Percentiles rank a stretch among this genome's conserved stretches.
Evolutionary conservation across 2,797 vertebrate species (phyloP).

Genomic region (Helostoma temminkii): DNA sequence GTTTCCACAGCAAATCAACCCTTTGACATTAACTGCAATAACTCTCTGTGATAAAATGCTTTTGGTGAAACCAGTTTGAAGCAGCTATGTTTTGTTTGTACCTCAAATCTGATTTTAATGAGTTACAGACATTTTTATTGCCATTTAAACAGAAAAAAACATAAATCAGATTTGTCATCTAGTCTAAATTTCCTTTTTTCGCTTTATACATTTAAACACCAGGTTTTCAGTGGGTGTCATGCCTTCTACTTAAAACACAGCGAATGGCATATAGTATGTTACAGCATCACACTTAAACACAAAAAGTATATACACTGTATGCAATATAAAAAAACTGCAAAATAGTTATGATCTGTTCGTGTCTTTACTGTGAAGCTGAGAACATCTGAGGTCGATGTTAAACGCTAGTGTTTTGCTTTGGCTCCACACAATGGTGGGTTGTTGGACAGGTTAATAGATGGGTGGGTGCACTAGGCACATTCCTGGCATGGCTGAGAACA

Average conservation of each 20-base stretch:
- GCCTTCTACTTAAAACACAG: neutral
- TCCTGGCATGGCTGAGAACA: constrained; percentile 87
- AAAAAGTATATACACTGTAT: neutral
- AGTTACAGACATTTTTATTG: constrained; percentile 38
- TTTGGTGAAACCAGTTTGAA: constrained; percentile 24
- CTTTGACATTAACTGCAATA: constrained; percentile 48
- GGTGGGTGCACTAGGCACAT: constrained; percentile 83
- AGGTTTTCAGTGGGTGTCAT: neutral
- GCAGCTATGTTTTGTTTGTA: constrained; percentile 47
- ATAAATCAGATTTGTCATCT: constrained; percentile 19
- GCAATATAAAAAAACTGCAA: neutral
- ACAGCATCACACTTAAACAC: neutral
- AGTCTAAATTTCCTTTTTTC: constrained; percentile 23
- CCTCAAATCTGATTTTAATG: constrained; percentile 50
- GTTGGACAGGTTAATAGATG: constrained; percentile 83
- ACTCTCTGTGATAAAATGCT: constrained; percentile 21
- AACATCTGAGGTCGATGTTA: constrained; percentile 9
- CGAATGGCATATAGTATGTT: neutral
- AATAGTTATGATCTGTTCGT: neutral
- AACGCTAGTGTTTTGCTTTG: constrained; percentile 63
- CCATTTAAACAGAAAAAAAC: constrained; percentile 33
- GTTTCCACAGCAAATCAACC: constrained; percentile 54
- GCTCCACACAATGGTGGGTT: constrained; percentile 81
- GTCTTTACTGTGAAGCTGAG: constrained; percentile 12
- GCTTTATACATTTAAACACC: neutral